phyloP scores from a whole-genome alignment of 2,113 vertebrate species.

The Phalacrocorax brasilianus region DNA sequence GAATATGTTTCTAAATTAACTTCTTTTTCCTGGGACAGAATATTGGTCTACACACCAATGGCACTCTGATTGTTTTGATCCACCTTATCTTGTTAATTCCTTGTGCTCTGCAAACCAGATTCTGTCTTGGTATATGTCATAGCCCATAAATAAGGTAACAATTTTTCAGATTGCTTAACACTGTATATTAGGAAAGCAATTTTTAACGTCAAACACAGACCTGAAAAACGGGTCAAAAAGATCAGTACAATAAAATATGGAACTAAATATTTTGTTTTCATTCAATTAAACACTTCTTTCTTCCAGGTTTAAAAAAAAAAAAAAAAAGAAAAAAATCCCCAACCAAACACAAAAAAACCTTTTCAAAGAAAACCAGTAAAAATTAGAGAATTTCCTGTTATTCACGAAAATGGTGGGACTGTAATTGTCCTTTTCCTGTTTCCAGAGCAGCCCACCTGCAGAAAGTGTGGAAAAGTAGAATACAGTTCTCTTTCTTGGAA shows the following conservation, averaged over 20 bases:
- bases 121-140: not conserved
- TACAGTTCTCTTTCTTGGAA: not conserved
- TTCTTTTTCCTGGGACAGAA: not conserved
- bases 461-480: not conserved
- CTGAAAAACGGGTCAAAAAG: not conserved
- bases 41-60: not conserved
- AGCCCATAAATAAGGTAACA: not conserved
- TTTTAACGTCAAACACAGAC: not conserved
- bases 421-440: not conserved
- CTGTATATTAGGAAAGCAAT: not conserved
- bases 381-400: not conserved
- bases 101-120: not conserved
- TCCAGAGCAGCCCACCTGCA: not conserved
- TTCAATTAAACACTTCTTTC: not conserved
- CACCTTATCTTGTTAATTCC: not conserved
- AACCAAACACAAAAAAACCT: not conserved
- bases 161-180: not conserved
- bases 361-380: not conserved
- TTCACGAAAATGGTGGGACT: not conserved
- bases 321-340: not conserved
- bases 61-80: not conserved
- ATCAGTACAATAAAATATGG: not conserved
- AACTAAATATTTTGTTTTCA: not conserved
- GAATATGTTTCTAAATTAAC: not conserved
- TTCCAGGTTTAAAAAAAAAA: no score